Percentiles rank a stretch among this genome's conserved stretches.
phyloP scores from a whole-genome alignment of 1,140 invertebrate genomes.

The Plectrocnemia conspersa region DNA sequence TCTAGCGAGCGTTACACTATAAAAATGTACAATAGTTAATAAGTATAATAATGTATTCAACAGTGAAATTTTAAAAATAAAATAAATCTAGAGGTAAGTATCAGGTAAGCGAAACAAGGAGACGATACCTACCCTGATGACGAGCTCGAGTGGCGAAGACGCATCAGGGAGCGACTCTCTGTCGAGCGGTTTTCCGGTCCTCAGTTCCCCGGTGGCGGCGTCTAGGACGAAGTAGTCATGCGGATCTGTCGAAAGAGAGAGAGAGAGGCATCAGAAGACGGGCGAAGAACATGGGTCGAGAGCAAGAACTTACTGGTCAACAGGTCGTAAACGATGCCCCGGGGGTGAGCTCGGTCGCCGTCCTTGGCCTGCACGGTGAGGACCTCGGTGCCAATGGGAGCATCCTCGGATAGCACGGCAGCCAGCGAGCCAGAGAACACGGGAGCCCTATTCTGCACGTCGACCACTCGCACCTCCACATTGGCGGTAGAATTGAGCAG shows the following conservation, averaged over 20 bases:
- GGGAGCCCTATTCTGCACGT: constrained; percentile 79
- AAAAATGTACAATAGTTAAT: no score
- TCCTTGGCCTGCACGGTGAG: constrained; percentile 75
- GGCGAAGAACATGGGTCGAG: no score
- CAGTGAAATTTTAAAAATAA: no score
- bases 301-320: constrained; percentile 66
- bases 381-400: constrained; percentile 76
- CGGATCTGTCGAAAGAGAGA: constrained; percentile 68
- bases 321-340: constrained; percentile 72
- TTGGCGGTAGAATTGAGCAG: constrained; percentile 64
- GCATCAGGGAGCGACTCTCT: constrained; percentile 74
- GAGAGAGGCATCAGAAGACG: no score
- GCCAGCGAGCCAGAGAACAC: constrained; percentile 75
- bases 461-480: constrained; percentile 71
- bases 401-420: constrained; percentile 77
- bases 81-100: no score
- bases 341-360: constrained; percentile 73
- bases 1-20: no score
- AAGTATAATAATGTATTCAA: no score
- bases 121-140: constrained; percentile 61
- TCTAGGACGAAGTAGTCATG: constrained; percentile 82
- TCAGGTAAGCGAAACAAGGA: no score
- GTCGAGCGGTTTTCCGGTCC: constrained; percentile 78
- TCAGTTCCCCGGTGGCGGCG: constrained; percentile 69
- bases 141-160: constrained; percentile 71